Percentiles rank a stretch among this genome's conserved stretches.
Evolutionary conservation across 2,113 vertebrate species (phyloP).

Genomic region (Podarcis raffonei): DNA sequence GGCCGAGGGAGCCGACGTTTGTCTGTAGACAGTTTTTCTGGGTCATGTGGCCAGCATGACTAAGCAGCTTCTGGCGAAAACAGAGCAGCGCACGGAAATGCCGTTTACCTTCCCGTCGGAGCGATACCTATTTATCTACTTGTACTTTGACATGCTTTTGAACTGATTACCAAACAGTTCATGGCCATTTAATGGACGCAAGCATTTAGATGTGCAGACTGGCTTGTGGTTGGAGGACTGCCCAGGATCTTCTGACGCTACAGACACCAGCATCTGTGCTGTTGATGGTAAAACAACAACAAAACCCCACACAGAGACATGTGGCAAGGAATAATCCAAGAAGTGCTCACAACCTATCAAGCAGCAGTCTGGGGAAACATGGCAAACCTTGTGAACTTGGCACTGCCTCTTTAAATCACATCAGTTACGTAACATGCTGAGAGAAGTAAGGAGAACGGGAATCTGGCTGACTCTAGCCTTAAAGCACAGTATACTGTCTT

Average conservation of each 20-base stretch:
- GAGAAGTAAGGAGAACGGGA: constrained; percentile 38
- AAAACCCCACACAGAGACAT: not conserved
- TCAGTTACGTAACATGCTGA: not conserved
- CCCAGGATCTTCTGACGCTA: not conserved
- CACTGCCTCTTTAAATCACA: constrained; percentile 21
- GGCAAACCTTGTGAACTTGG: constrained; percentile 26
- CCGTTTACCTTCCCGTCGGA: no score
- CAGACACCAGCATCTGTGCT: not conserved
- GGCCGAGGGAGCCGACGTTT: no score
- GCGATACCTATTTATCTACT: no score
- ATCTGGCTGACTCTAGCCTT: constrained; percentile 20
- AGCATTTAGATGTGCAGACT: not conserved
- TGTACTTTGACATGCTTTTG: no score
- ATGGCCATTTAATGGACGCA: not conserved
- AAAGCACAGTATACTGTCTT: not conserved
- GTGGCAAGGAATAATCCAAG: not conserved
- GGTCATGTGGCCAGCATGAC: no score
- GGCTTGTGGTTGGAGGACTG: fast-evolving
- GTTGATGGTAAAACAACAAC: not conserved
- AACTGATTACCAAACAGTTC: not conserved
- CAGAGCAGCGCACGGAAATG: no score
- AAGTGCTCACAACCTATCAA: constrained; percentile 22
- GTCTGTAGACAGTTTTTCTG: no score
- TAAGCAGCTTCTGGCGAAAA: no score
- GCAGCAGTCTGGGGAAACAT: constrained; percentile 17